Percentiles rank a stretch among this genome's conserved stretches.
Conservation (phyloP, 2,113 vertebrate genomes). For the Toxostoma redivivum region DNA sequence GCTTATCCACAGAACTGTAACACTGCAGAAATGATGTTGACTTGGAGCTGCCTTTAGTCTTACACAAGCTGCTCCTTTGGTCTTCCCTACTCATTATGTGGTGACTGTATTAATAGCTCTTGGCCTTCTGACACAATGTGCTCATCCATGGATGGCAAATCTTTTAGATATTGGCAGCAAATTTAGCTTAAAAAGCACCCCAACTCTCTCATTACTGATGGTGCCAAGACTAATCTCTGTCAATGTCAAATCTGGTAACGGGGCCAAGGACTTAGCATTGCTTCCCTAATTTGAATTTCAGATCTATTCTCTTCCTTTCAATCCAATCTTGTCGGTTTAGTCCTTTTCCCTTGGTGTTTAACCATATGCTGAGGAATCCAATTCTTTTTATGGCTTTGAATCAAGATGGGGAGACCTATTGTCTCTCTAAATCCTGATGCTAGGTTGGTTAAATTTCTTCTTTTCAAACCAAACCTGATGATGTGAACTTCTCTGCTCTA, state of each 20-base stretch:
- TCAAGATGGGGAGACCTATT: background rate
- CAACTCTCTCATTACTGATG: conserved; percentile 39
- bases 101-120: conserved; percentile 37
- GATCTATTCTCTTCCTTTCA: conserved; percentile 38
- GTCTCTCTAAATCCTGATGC: background rate
- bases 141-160: conserved; percentile 32
- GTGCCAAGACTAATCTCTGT: conserved; percentile 59
- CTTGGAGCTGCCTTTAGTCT: conserved; percentile 17
- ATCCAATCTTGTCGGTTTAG: conserved; percentile 38
- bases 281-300: conserved; percentile 48
- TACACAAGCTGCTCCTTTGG: conserved; percentile 14
- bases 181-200: conserved; percentile 57
- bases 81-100: conserved; percentile 24
- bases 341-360: conserved; percentile 17
- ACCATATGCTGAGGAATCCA: conserved; percentile 13
- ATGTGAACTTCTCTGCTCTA: background rate
- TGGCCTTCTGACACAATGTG: conserved; percentile 37
- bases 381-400: background rate
- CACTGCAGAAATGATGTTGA: background rate
- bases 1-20: background rate
- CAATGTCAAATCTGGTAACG: conserved; percentile 34
- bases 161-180: conserved; percentile 57
- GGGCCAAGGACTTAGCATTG: conserved; percentile 24
- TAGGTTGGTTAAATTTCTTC: background rate
- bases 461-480: background rate